Conservation (phyloP, 1,140 invertebrate genomes). For the Fopius arisanus region DNA sequence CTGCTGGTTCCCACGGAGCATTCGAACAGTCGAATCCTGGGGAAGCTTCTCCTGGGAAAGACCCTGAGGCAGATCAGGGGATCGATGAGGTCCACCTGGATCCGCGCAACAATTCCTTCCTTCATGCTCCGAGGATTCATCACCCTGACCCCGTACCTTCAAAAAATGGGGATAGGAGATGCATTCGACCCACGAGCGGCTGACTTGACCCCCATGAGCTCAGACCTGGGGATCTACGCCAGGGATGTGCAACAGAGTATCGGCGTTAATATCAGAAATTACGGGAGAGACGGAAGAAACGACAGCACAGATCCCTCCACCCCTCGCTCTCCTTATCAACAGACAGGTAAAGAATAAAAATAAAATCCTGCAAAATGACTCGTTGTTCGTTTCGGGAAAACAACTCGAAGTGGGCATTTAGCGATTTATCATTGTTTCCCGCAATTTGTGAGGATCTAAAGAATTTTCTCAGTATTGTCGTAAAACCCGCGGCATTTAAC, state of each 20-base stretch:
- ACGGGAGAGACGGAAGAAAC: constrained; percentile 64
- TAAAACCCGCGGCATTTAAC: constrained; percentile 54
- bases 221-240: constrained; percentile 76
- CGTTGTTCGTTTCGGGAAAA: not conserved
- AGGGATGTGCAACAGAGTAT: constrained; percentile 84
- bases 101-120: constrained; percentile 78
- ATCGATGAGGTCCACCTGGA: constrained; percentile 72
- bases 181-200: constrained; percentile 80
- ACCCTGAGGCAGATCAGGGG: constrained; percentile 72
- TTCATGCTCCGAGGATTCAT: constrained; percentile 81
- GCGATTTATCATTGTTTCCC: constrained; percentile 22
- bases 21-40: constrained; percentile 56
- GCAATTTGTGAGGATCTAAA: constrained; percentile 24
- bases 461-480: constrained; percentile 61
- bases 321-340: not conserved
- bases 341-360: constrained; percentile 37
- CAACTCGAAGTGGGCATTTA: constrained; percentile 16
- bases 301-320: not conserved
- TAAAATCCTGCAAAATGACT: no score
- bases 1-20: constrained; percentile 62
- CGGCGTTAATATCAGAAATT: constrained; percentile 80
- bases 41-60: constrained; percentile 52
- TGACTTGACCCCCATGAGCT: constrained; percentile 80
- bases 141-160: constrained; percentile 77
- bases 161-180: constrained; percentile 78